Conservation (phyloP, 2,797 vertebrate genomes). For the Antennarius maculatus region DNA sequence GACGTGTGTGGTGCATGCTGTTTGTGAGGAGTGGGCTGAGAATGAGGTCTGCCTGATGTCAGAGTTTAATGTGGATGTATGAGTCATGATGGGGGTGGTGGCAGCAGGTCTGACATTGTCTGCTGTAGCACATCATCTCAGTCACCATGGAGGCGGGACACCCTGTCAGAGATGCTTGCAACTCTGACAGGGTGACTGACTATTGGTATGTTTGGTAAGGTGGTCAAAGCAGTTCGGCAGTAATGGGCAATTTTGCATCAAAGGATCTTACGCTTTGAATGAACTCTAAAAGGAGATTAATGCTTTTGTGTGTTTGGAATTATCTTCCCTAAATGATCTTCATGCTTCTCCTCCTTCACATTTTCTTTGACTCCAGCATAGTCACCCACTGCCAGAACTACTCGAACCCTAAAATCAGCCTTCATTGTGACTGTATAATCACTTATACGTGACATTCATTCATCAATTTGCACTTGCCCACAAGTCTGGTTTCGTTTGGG, state of each 20-base stretch:
- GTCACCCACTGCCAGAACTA: slow-evolving; percentile 6
- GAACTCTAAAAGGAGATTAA: slow-evolving; percentile 5
- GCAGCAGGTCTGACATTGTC: slow-evolving; percentile 31
- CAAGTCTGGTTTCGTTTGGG: no score
- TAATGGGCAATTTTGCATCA: slow-evolving; percentile 7
- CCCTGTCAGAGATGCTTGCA: slow-evolving; percentile 26
- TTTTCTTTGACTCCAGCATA: slow-evolving; percentile 22
- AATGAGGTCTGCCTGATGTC: slow-evolving; percentile 40
- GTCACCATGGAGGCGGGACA: slow-evolving; percentile 23
- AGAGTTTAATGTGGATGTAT: slow-evolving; percentile 50
- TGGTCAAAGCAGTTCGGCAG: not conserved
- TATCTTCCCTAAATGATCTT: slow-evolving; percentile 51
- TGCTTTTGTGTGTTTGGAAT: slow-evolving; percentile 16
- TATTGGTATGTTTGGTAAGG: not conserved
- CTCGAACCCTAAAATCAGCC: no score
- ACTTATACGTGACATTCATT: no score
- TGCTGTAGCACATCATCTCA: slow-evolving; percentile 68
- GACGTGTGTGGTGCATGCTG: slow-evolving; percentile 4
- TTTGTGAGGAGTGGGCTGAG: slow-evolving; percentile 30
- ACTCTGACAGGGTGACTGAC: slow-evolving; percentile 25
- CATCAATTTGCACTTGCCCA: no score
- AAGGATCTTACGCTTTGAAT: slow-evolving; percentile 7
- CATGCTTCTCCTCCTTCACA: slow-evolving; percentile 33
- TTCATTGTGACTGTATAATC: no score
- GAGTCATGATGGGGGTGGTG: slow-evolving; percentile 48